Conservation (phyloP, 1,140 invertebrate genomes). For the Lasioglossum albipes region DNA sequence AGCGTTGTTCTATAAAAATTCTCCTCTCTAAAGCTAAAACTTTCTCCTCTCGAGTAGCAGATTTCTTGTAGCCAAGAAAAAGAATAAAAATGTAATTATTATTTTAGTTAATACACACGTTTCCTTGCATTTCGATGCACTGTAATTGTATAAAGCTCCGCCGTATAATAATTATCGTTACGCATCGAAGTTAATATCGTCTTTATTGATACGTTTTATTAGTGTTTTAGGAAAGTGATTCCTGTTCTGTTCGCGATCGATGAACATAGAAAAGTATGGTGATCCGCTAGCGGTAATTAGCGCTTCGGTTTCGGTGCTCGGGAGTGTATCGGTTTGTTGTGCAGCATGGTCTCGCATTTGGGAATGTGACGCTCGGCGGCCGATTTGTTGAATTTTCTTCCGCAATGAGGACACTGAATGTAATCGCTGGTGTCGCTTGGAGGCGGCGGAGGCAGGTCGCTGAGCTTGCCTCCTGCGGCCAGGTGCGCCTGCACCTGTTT, state of each 20-base stretch:
- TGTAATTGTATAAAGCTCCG: too few relatives aligned
- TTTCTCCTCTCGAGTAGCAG: too few relatives aligned
- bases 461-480: slow-evolving; percentile 91
- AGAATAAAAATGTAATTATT: too few relatives aligned
- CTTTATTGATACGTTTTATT: not conserved
- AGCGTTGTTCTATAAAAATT: too few relatives aligned
- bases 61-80: too few relatives aligned
- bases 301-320: slow-evolving; percentile 65
- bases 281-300: slow-evolving; percentile 32
- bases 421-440: slow-evolving; percentile 93
- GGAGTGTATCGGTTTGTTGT: slow-evolving; percentile 87
- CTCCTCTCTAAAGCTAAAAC: too few relatives aligned
- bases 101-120: too few relatives aligned
- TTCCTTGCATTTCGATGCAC: too few relatives aligned
- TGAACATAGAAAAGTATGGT: not conserved
- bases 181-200: too few relatives aligned
- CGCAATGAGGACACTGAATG: slow-evolving; percentile 94
- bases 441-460: slow-evolving; percentile 94
- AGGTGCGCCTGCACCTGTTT: slow-evolving; percentile 92
- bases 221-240: not conserved
- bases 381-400: slow-evolving; percentile 90
- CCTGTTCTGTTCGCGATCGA: slow-evolving; percentile 3
- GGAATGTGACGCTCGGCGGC: slow-evolving; percentile 97
- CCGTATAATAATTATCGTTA: too few relatives aligned
- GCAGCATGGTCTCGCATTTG: slow-evolving; percentile 91